phyloP scores from a whole-genome alignment of 2,797 vertebrate genomes.

The Cyclura pinguis region DNA sequence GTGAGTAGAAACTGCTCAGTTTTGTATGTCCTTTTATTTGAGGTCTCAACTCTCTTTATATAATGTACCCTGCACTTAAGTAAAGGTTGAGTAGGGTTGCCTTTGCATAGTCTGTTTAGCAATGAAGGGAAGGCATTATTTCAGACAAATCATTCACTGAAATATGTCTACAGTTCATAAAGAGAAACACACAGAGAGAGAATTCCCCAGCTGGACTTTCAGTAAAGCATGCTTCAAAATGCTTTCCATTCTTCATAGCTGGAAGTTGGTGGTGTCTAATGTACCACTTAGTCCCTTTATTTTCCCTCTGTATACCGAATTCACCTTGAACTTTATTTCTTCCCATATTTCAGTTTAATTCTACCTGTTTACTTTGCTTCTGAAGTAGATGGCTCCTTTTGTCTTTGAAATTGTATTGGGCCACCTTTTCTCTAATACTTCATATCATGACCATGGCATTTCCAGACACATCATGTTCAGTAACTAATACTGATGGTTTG shows the following conservation, averaged over 20 bases:
- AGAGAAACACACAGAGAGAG: not conserved
- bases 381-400: slow-evolving; percentile 25
- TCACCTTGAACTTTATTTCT: slow-evolving; percentile 7
- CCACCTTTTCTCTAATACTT: slow-evolving; percentile 5
- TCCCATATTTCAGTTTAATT: slow-evolving; percentile 24
- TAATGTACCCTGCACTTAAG: slow-evolving; percentile 1
- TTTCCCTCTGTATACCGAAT: not conserved
- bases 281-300: not conserved
- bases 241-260: not conserved
- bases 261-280: not conserved
- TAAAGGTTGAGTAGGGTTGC: not conserved
- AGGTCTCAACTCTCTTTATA: not conserved
- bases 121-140: not conserved
- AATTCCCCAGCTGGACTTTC: not conserved
- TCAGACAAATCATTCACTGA: not conserved
- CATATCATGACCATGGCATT: not conserved
- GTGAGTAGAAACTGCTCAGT: not conserved
- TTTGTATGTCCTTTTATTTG: not conserved
- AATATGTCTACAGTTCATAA: not conserved
- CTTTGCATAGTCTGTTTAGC: not conserved
- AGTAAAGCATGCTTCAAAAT: slow-evolving; percentile 10
- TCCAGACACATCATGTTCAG: slow-evolving; percentile 29
- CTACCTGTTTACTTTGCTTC: slow-evolving; percentile 9
- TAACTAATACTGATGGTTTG: slow-evolving; percentile 21
- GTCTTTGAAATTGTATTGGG: not conserved